These are phyloP conservation scores for Ligdia adustata DNA, from an alignment of 2,888 invertebrate species.

Conservation along the genomic window DNA sequence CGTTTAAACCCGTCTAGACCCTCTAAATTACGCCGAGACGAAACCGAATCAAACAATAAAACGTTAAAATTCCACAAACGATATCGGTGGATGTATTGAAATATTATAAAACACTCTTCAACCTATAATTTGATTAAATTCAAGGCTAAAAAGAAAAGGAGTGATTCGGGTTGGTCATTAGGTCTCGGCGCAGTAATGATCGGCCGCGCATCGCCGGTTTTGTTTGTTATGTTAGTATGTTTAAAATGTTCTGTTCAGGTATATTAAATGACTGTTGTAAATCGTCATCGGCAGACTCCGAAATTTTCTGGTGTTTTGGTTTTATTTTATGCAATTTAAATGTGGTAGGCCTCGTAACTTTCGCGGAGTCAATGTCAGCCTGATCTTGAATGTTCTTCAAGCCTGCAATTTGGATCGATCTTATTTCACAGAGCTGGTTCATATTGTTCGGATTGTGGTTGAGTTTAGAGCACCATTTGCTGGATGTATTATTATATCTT, in stretches of 20 bases:
- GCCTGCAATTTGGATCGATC: slow-evolving; percentile 5
- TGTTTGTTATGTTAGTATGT: slow-evolving; percentile 71
- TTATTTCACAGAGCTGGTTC: too few species aligned
- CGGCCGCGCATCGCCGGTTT: slow-evolving; percentile 65
- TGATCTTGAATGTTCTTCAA: slow-evolving; percentile 12
- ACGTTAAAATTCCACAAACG: slow-evolving; percentile 79
- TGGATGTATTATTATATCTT: too few species aligned
- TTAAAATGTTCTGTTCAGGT: slow-evolving; percentile 42
- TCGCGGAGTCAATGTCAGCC: slow-evolving; percentile 11
- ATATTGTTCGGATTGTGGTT: too few species aligned
- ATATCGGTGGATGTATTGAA: slow-evolving; percentile 78
- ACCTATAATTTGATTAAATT: slow-evolving; percentile 84
- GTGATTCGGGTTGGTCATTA: slow-evolving; percentile 78
- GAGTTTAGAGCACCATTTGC: too few species aligned
- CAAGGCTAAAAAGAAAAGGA: slow-evolving; percentile 74
- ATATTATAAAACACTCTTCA: slow-evolving; percentile 78
- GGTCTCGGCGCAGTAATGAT: slow-evolving; percentile 80
- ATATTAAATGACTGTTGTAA: slow-evolving; percentile 51
- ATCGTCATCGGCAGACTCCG: slow-evolving; percentile 39
- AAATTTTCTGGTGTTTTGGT: slow-evolving; percentile 23
- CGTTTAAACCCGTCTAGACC: slow-evolving; percentile 72
- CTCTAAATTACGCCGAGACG: slow-evolving; percentile 69
- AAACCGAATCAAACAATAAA: slow-evolving; percentile 77
- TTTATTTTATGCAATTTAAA: slow-evolving; percentile 18
- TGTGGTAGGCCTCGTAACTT: slow-evolving; percentile 18